phyloP scores from a whole-genome alignment of 2,888 invertebrate species.

The Branchellion lobata region DNA sequence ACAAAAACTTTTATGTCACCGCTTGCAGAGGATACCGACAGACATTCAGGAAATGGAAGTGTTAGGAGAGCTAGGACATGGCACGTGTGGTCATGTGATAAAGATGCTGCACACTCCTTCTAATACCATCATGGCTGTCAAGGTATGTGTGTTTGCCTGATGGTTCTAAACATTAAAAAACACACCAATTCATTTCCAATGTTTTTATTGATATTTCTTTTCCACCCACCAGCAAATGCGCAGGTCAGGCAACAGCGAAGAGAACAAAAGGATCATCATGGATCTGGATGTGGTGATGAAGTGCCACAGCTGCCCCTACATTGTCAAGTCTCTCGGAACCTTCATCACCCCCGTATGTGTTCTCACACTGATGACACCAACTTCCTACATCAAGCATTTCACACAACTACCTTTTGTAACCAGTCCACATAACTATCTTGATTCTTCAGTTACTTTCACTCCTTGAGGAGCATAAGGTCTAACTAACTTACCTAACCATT shows the following conservation, averaged over 20 bases:
- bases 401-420: too few relatives aligned
- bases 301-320: constrained; percentile 92
- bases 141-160: constrained; percentile 66
- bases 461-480: too few relatives aligned
- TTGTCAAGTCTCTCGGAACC: constrained; percentile 94
- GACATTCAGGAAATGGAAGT: constrained; percentile 58
- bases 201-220: background rate
- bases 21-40: constrained; percentile 56
- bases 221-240: constrained; percentile 81
- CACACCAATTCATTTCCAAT: background rate
- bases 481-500: too few relatives aligned
- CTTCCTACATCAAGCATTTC: too few relatives aligned
- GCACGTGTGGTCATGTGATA: constrained; percentile 95
- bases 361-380: background rate
- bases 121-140: constrained; percentile 84
- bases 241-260: constrained; percentile 90
- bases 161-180: background rate
- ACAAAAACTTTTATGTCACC: too few relatives aligned
- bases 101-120: constrained; percentile 90
- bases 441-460: too few relatives aligned
- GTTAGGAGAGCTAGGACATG: constrained; percentile 65
- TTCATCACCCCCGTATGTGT: constrained; percentile 80
- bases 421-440: too few relatives aligned
- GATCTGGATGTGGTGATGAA: constrained; percentile 97
- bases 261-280: constrained; percentile 96